These are phyloP conservation scores for Hepsetus odoe DNA, from an alignment of 2,113 vertebrate genomes.

Conservation along the genomic window DNA sequence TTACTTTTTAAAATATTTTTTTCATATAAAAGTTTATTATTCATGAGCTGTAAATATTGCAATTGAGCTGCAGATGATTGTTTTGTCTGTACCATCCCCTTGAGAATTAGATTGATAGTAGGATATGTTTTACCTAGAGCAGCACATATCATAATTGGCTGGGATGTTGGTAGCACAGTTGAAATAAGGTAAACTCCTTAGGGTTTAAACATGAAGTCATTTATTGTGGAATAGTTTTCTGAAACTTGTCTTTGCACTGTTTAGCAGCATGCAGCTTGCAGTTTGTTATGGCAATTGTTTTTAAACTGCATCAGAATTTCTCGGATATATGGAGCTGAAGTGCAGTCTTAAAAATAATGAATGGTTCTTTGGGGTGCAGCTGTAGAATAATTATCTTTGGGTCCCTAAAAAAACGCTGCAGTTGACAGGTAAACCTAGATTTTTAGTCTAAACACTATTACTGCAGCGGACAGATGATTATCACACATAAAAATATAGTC, in stretches of 20 bases:
- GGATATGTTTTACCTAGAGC: background rate
- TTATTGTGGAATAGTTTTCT: background rate
- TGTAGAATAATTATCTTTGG: background rate
- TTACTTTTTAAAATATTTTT: slow-evolving; percentile 57
- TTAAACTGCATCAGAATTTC: background rate
- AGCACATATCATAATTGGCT: slow-evolving; percentile 6
- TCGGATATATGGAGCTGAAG: background rate
- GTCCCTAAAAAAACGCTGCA: too few relatives aligned
- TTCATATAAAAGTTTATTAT: slow-evolving; percentile 4
- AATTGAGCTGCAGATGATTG: slow-evolving; percentile 4
- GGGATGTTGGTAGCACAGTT: slow-evolving; percentile 10
- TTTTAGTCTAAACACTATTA: too few relatives aligned
- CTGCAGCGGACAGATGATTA: too few relatives aligned
- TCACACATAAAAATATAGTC: too few relatives aligned
- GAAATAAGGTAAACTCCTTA: background rate
- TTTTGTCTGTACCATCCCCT: background rate
- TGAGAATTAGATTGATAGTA: slow-evolving; percentile 21
- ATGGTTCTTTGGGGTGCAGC: too few relatives aligned
- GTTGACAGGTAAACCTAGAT: too few relatives aligned
- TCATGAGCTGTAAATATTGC: slow-evolving; percentile 19
- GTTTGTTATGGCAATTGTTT: background rate
- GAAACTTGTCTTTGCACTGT: background rate
- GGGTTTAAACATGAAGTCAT: background rate
- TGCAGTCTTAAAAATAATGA: background rate
- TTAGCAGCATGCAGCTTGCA: background rate